Evolutionary conservation across 2,888 invertebrate genomes (phyloP), one percentile per base, ranked within the genome.

Genomic region (Notodonta ziczac): DNA sequence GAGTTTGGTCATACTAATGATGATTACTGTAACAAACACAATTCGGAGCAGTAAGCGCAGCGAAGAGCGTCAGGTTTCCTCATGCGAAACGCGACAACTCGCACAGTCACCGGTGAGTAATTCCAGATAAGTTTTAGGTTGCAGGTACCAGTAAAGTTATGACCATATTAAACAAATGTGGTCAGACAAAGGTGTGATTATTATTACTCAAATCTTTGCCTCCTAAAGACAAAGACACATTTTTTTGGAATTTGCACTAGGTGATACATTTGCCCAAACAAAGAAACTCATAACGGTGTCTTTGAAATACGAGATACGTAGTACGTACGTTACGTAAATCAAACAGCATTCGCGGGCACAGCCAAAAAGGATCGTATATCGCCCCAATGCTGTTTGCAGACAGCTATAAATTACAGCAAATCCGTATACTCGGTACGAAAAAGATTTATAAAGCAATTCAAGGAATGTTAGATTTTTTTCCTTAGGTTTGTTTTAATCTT

Each of bases 41-140:
- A 74, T 81, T 81, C 72, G 72, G 74, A 75, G 76, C 77, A 78
- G 74, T 70, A 82, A 85, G 76, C 83, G 77, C 72, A 82, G 71
- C 78, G 78, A 78, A 76, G 76, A 81, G 70, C 73, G 67, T 66
- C 70, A 63, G 67, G 73, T 70, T 75, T 72, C 75, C 74, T 86
- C 83, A 81, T 74, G 85, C 85, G 83, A 82, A 82, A 83, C 86
- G 76, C 70, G 76, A 80, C 82, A 84, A 81, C 72, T 74, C 69
- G 76, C 66, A 71, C 77, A 81, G 71, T 78, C 76, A 75, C 65
- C 69, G 69, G 69, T 74, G 76, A 75, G 74, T 79, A 78, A 80
- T 72, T 72, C 65, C 62, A 14, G 55, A 70, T 66, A 71, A 74
- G 69, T 69, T 73, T 69, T 71, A 67, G 59, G 42, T 44, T 51